phyloP scores from a whole-genome alignment of 2,113 vertebrate species.

The Alligator mississippiensis region DNA sequence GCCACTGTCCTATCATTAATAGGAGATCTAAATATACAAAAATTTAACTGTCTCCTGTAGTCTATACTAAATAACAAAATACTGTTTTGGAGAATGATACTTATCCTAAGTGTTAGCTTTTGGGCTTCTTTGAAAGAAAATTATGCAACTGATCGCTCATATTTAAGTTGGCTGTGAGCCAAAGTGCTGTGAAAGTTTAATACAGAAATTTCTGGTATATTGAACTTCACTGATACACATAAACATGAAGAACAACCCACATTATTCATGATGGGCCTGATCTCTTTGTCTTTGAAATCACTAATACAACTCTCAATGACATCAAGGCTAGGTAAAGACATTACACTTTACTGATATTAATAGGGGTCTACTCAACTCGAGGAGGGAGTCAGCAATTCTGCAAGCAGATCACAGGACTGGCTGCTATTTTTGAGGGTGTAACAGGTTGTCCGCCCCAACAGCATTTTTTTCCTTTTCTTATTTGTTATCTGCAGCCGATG shows the following conservation, averaged over 20 bases:
- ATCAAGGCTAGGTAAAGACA: no score
- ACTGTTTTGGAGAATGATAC: not conserved
- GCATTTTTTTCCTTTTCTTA: no score
- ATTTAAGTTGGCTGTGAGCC: not conserved
- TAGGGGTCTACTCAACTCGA: no score
- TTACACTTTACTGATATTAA: no score
- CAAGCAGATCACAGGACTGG: no score
- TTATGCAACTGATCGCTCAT: not conserved
- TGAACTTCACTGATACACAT: fast-evolving
- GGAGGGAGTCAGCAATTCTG: no score
- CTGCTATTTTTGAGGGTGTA: no score
- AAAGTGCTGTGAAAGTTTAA: not conserved
- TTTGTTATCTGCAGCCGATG: no score
- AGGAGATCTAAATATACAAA: not conserved
- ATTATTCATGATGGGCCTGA: fast-evolving
- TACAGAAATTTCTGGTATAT: not conserved
- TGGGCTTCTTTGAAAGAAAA: not conserved
- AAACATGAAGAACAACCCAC: fast-evolving
- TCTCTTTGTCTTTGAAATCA: not conserved
- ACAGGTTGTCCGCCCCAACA: no score
- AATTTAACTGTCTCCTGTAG: not conserved
- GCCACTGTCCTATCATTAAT: not conserved
- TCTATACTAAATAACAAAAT: not conserved
- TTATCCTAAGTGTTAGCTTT: fast-evolving
- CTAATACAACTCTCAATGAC: not conserved